Base-by-base conservation (phyloP, 2,797 vertebrate species). In the Somateria mollissima region DNA sequence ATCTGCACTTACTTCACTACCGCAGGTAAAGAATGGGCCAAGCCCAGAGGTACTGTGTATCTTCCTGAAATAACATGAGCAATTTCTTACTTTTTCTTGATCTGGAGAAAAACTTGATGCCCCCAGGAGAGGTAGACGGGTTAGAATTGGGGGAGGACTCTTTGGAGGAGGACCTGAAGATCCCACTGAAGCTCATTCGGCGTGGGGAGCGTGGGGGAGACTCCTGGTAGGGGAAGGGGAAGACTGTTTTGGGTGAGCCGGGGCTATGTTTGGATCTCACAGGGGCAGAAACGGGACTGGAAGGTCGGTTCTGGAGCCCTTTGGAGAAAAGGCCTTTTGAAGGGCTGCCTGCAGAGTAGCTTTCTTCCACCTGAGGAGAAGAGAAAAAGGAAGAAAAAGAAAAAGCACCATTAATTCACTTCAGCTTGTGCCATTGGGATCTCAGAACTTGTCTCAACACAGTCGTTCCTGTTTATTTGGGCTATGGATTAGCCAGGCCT, bases 151-250 rank as follows among this genome's bases (percentile, higher is more conserved):
- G 98, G 82, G 98, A 97, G 25, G 98, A 98, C 54, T 99, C 99
- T 97, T 98, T 98, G 97, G 98, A 99, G 6, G 98, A 98, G 4
- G 98, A 99, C 92, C 99, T 98, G 98, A 99, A 99, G 97, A 99
- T 99, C 56, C 99, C 99, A 49, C 98, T 99, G 98, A 99, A 98
- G 98, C 99, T 99, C 95, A 99, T 98, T 65, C 99, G 99, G n/a
- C 98, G 99, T n/a, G 99, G 99, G 54, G 99, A 99, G 94, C 99
- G 99, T 15, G 99, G 99, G 3, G 99, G 98, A 6, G 99, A 98
- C 95, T 98, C 98, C 94, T 99, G 99, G 93, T 98, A 97, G 51
- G 99, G 98, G 95, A 99, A 99, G 4, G 99, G 98, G 97, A 99
- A 99, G 94, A 99, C 97, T 22, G 98, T 98, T 97, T 98, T 99